Conservation (phyloP, 2,888 invertebrate species). For the Cantharis lateralis region DNA sequence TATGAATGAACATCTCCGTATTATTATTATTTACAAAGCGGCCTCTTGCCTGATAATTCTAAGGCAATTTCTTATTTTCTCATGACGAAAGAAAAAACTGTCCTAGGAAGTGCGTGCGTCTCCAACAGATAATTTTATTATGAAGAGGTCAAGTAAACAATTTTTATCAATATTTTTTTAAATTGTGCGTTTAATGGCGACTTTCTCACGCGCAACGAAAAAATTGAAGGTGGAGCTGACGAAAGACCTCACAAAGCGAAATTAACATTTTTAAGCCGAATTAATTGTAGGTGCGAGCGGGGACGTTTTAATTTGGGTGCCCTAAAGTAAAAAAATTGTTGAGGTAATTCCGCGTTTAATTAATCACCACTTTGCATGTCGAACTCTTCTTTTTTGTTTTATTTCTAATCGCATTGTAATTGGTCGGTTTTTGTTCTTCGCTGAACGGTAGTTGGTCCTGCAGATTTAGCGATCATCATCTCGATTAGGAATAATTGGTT, state of each 20-base stretch:
- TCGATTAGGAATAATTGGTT: background rate
- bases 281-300: background rate
- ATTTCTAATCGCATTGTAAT: constrained; percentile 11
- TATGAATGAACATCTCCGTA: background rate
- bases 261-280: background rate
- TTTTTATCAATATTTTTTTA: background rate
- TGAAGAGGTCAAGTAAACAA: background rate
- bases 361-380: constrained; percentile 24
- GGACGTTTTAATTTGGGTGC: background rate
- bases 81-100: background rate
- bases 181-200: background rate
- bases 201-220: background rate
- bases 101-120: background rate
- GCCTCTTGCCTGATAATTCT: background rate
- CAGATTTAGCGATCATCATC: background rate
- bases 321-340: background rate
- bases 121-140: background rate
- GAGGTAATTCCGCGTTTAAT: constrained; percentile 4
- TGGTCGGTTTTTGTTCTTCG: background rate
- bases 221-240: background rate
- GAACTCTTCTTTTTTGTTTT: constrained; percentile 19
- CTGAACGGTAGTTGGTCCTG: background rate
- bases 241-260: background rate
- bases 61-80: background rate
- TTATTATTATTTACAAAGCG: background rate